Percentiles rank a stretch among this genome's conserved stretches.
These are phyloP conservation scores for Phyllostomus hastatus DNA, from an alignment of 2,113 vertebrate genomes.

Conservation along the genomic window DNA sequence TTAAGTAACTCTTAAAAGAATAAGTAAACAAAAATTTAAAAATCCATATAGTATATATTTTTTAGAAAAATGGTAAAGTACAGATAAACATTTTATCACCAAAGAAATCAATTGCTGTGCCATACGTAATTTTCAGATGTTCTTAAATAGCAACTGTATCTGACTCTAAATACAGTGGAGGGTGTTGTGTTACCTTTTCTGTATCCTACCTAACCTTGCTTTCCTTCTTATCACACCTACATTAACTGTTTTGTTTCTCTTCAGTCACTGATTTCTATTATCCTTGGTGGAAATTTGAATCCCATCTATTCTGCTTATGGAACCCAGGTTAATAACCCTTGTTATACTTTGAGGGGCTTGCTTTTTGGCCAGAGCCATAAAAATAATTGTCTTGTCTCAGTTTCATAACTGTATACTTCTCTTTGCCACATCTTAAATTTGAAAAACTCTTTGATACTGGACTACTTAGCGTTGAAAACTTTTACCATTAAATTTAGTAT, in stretches of 20 bases:
- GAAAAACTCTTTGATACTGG: not conserved
- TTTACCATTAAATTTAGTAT: not conserved
- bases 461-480: not conserved
- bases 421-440: not conserved
- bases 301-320: not conserved
- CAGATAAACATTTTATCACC: not conserved
- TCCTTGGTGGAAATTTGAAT: not conserved
- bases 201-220: not conserved
- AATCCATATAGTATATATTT: not conserved
- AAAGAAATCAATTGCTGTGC: not conserved
- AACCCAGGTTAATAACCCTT: not conserved
- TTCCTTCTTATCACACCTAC: not conserved
- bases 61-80: not conserved
- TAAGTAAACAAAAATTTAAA: not conserved
- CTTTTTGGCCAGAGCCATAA: not conserved
- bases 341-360: not conserved
- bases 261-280: not conserved
- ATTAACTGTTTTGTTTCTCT: not conserved
- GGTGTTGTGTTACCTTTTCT: not conserved
- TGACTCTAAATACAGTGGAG: not conserved
- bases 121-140: not conserved
- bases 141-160: not conserved
- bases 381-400: not conserved
- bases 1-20: not conserved
- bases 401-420: not conserved